Conservation (phyloP, 1,140 invertebrate genomes). For the Notospermus geniculatus region DNA sequence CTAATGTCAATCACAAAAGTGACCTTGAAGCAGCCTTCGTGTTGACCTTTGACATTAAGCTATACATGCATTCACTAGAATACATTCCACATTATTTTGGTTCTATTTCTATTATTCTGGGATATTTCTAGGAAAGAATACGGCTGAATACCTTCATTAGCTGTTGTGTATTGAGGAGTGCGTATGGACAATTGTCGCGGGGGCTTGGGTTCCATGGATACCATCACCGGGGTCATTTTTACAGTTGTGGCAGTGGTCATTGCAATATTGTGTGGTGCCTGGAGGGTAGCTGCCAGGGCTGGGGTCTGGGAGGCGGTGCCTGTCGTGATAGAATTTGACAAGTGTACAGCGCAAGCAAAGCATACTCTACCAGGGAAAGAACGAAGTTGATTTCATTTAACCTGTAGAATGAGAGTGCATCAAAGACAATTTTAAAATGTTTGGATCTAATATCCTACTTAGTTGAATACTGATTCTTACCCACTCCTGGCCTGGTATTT, state of each 20-base stretch:
- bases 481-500: no score
- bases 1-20: no score
- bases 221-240: constrained; percentile 3
- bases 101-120: neutral
- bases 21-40: no score
- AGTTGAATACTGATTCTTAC: no score
- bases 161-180: neutral
- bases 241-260: neutral
- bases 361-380: no score
- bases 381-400: no score
- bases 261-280: neutral
- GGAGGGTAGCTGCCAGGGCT: neutral
- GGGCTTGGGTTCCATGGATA: constrained; percentile 2
- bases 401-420: no score
- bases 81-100: neutral
- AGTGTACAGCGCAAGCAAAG: no score
- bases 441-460: no score
- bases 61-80: neutral
- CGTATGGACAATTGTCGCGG: neutral
- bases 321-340: no score
- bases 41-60: neutral
- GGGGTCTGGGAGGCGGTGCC: neutral
- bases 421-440: no score
- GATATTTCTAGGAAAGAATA: neutral
- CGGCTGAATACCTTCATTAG: neutral